Evolutionary conservation across 2,888 invertebrate genomes (phyloP), one percentile per base, ranked within the genome.

Genomic region (Dromius quadrimaculatus): DNA sequence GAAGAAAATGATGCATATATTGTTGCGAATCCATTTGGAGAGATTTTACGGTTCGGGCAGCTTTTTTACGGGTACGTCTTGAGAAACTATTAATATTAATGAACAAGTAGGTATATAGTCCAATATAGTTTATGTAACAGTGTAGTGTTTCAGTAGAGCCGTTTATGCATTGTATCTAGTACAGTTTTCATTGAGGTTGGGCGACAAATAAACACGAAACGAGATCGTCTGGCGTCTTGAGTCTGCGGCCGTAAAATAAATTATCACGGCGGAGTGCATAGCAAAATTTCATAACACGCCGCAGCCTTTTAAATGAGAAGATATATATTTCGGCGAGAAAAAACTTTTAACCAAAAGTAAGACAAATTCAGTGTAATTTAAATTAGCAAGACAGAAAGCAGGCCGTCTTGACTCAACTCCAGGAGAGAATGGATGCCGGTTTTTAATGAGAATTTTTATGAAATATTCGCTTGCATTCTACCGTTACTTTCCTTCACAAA

Each of bases 331-430:
- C 70, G 70, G 70, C 47, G 70, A 47, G 70, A 70, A 70, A 66
- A 70, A 70, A 70, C 70, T 70, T 70, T 70, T 70, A 70, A 70
- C 70, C 70, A 70, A 70, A 70, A 70, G 70, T 70, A 70, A 70
- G 70, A 70, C 62, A 70, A 70, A 70, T 70, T 70, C 70, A 20
- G 62, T 70, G 70, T 70, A 70, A 70, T 70, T 70, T 70, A 70
- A 70, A 70, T 70, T 70, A 70, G 70, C 70, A 62, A 70, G 70
- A 70, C 70, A 70, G 70, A 70, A 70, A 70, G 70, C 70, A 70
- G 62, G 45, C 62, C 70, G 70, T 70, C 70, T 70, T 70, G 70
- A 62, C 70, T 70, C 45, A 61, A 70, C 61, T 50, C 34, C 61
- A 38, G 62, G 62, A 47, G 61, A 70, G 62, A 62, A 70, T 70